Conservation (phyloP, 2,888 invertebrate genomes). For the Dione juno region DNA sequence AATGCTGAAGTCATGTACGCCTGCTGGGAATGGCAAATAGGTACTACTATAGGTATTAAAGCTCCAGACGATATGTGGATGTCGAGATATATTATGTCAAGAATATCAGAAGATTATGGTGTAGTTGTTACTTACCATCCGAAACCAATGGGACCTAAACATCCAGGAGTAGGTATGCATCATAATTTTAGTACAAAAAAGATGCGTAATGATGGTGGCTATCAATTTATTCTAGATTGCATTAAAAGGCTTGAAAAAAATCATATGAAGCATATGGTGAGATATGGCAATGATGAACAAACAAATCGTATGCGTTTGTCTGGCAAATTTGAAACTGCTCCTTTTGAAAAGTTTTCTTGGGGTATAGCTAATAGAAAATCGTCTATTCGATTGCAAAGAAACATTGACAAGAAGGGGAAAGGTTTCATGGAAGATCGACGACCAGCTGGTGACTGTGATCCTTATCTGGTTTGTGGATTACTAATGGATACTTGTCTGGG, state of each 20-base stretch:
- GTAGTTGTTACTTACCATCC: constrained; percentile 87
- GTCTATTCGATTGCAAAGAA: constrained; percentile 95
- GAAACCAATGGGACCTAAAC: constrained; percentile 91
- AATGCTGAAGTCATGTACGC: constrained; percentile 99
- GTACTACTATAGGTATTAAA: constrained; percentile 93
- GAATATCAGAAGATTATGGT: constrained; percentile 94
- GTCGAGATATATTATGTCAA: constrained; percentile 90
- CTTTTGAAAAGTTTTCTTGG: constrained; percentile 94
- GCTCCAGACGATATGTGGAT: constrained; percentile 94
- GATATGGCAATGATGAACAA: constrained; percentile 94
- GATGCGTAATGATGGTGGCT: constrained; percentile 93
- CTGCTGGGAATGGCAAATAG: constrained; percentile 96
- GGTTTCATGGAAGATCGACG: constrained; percentile 97
- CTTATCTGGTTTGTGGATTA: constrained; percentile 86
- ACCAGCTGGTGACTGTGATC: constrained; percentile 95
- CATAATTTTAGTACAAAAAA: constrained; percentile 94
- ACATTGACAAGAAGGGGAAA: constrained; percentile 92
- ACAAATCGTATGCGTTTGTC: constrained; percentile 97
- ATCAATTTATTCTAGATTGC: constrained; percentile 90
- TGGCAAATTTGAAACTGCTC: constrained; percentile 97
- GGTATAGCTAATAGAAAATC: constrained; percentile 96
- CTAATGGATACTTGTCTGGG: constrained; percentile 72
- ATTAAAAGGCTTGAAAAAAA: constrained; percentile 94
- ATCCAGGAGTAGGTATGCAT: constrained; percentile 93
- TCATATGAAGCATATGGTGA: constrained; percentile 95